A percentile compares a stretch with the other conserved stretches of the same genome.
Evolutionary conservation across 2,113 vertebrate species (phyloP).

Genomic region (Otis tarda): DNA sequence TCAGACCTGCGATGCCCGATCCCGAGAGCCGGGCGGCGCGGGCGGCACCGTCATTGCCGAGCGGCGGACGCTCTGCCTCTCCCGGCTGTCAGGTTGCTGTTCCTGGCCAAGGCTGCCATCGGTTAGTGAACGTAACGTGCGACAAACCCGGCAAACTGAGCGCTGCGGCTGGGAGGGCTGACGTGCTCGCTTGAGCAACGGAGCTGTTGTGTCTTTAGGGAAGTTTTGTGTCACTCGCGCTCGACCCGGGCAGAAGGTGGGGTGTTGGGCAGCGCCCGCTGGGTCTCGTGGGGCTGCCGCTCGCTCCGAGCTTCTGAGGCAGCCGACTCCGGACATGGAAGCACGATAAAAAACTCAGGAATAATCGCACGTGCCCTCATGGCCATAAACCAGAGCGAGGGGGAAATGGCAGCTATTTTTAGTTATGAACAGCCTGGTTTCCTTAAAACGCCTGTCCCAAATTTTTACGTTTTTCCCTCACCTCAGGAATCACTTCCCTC

Average conservation of each 20-base stretch:
- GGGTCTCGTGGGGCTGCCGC: background rate
- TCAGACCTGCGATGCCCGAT: fast-evolving
- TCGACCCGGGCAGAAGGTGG: fast-evolving
- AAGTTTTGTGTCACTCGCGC: background rate
- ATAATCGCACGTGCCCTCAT: background rate
- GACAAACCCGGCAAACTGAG: background rate
- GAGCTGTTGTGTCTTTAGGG: background rate
- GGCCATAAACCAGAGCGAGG: background rate
- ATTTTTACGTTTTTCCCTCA: background rate
- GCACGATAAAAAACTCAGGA: background rate
- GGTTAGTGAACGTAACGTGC: fast-evolving
- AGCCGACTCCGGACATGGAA: background rate
- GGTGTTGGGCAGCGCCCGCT: too few relatives aligned
- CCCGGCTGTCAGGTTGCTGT: fast-evolving
- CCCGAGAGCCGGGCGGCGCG: background rate
- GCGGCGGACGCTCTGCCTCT: background rate
- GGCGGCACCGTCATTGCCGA: background rate
- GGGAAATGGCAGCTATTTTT: background rate
- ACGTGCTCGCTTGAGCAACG: fast-evolving
- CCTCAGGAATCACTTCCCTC: background rate
- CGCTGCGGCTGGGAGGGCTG: background rate
- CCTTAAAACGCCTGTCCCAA: background rate
- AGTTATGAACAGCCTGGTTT: background rate
- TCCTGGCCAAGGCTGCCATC: background rate
- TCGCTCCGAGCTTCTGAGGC: fast-evolving